phyloP scores from a whole-genome alignment of 1,140 invertebrate genomes.

The Protaetia brevitarsis region DNA sequence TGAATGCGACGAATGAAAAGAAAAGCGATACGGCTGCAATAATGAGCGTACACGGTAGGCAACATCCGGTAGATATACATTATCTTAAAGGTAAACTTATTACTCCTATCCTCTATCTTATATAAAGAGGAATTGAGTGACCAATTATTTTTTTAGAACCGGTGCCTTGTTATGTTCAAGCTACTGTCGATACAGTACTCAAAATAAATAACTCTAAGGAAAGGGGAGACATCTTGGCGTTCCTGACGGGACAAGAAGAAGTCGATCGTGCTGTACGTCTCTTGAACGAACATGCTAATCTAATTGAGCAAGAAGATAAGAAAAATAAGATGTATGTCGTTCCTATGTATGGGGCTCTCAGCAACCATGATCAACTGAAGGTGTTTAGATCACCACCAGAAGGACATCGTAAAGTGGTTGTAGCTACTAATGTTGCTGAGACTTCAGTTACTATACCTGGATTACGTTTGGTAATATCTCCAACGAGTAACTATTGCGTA shows the following conservation, averaged over 20 bases:
- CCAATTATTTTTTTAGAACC: constrained; percentile 62
- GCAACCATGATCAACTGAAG: constrained; percentile 80
- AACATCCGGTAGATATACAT: constrained; percentile 84
- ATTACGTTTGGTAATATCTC: constrained; percentile 75
- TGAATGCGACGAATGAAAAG: constrained; percentile 56
- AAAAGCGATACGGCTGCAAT: constrained; percentile 73
- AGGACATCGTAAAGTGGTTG: constrained; percentile 82
- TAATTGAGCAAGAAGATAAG: constrained; percentile 48
- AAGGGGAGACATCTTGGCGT: constrained; percentile 86
- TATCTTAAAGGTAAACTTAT: constrained; percentile 75
- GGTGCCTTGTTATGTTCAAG: constrained; percentile 86
- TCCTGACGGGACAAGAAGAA: constrained; percentile 93
- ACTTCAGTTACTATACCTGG: constrained; percentile 86
- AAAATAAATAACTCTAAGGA: constrained; percentile 85
- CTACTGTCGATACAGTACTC: constrained; percentile 80
- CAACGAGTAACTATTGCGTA: not conserved
- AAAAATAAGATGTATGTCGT: constrained; percentile 68
- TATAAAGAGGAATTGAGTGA: too few species aligned
- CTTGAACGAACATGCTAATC: constrained; percentile 63
- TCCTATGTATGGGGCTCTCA: constrained; percentile 89
- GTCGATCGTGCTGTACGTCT: constrained; percentile 71
- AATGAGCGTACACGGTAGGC: constrained; percentile 84
- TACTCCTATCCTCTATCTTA: too few species aligned
- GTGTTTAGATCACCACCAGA: constrained; percentile 78
- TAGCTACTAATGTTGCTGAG: constrained; percentile 98